Evolutionary conservation across 2,888 invertebrate genomes (phyloP), one percentile per base, ranked within the genome.

Genomic region (Callyntrura guangdongensis): DNA sequence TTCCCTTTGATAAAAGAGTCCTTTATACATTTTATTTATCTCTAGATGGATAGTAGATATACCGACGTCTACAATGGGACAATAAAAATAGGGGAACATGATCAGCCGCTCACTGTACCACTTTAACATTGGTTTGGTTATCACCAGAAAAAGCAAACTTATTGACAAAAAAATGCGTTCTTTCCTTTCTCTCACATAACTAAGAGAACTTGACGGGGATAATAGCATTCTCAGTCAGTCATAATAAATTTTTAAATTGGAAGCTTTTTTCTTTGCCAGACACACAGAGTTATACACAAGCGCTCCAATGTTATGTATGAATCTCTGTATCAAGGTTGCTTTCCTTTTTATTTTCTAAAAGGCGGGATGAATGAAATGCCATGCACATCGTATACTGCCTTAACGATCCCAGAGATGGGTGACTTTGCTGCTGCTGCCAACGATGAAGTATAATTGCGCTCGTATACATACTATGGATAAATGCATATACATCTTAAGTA

Each of bases 1-100:
- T n/a, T 53, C 49, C 17, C 72, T 77, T 77, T 77, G 74, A 77
- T 77, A 49, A 67, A 36, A 36, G 36, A 36, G 36, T 36, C 36
- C 36, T 36, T 36, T 36, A 36, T 6, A n/a, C n/a, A n/a, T n/a
- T n/a, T n/a, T 0, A 56, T 53, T 53, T 53, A 53, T 20, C 61
- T 61, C 9, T 11, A 53, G 3, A 53, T 36, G 11, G 53, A n/a
- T n/a, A n/a, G n/a, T n/a, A 53, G 14, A 53, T 53, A 53, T 11
- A 47, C 6, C 47, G 5, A 47, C 14, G 2, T 53, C 14, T 47
- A 8, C 47, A 47, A 53, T 11, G 53, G 5, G 53, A 53, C 14
- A 53, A 53, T 53, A 53, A 53, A 14, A 53, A 53, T 53, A 53
- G 53, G 53, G 53, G 53, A 53, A 14, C 36, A 36, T 36, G 3